Percentiles rank a stretch among this genome's conserved stretches.
These are phyloP conservation scores for Neofelis nebulosa DNA, from an alignment of 2,113 vertebrate genomes.

Conservation along the genomic window DNA sequence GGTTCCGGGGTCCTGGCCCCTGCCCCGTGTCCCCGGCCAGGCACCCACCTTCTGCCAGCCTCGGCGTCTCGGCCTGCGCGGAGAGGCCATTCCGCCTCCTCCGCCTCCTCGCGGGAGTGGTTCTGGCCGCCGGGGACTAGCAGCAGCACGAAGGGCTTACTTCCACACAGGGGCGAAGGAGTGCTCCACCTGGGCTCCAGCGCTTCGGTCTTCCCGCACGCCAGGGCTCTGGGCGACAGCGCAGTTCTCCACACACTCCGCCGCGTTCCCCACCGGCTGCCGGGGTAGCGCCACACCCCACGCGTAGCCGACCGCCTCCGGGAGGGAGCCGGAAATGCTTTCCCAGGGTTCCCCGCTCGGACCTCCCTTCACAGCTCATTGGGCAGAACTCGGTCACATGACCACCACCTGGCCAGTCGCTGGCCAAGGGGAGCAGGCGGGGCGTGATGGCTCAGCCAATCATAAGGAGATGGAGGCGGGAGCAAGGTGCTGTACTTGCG, in stretches of 20 bases:
- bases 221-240: background rate
- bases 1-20: background rate
- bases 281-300: rapidly evolving
- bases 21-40: background rate
- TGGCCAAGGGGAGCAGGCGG: background rate
- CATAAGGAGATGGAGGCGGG: background rate
- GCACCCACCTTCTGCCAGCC: background rate
- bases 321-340: rapidly evolving
- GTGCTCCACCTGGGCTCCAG: background rate
- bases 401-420: background rate
- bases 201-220: background rate
- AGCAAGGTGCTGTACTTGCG: too few species aligned
- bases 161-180: background rate
- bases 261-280: rapidly evolving
- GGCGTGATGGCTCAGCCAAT: background rate
- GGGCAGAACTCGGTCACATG: background rate
- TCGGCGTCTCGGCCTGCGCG: rapidly evolving
- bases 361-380: background rate
- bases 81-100: rapidly evolving
- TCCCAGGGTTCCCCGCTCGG: background rate
- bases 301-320: too few species aligned
- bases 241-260: background rate
- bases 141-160: background rate
- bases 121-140: background rate
- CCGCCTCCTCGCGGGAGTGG: background rate